phyloP scores from a whole-genome alignment of 2,113 vertebrate species.

The Cettia cetti region DNA sequence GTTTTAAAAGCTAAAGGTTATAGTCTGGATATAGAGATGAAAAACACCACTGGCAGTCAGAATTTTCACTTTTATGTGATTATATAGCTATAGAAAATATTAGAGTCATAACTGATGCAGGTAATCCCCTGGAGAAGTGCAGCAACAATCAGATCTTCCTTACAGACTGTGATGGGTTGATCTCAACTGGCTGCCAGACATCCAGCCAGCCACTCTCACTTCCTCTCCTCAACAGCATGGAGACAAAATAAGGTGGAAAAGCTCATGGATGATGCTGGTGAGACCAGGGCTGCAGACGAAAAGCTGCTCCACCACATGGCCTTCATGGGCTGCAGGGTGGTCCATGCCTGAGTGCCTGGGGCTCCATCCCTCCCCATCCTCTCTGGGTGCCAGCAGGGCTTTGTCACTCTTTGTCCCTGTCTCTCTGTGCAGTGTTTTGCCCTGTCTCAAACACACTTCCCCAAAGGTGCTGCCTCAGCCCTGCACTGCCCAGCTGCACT shows the following conservation, averaged over 20 bases:
- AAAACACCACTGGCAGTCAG: background rate
- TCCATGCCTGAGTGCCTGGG: background rate
- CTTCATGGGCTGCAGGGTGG: background rate
- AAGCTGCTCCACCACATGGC: accelerated
- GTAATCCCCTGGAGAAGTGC: background rate
- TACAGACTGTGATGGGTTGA: background rate
- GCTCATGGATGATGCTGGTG: accelerated
- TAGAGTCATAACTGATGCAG: background rate
- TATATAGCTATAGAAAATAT: background rate
- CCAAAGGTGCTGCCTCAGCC: background rate
- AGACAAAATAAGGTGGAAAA: background rate
- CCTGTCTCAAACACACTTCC: background rate
- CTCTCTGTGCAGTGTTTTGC: background rate
- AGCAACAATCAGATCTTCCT: background rate
- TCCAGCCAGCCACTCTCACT: background rate
- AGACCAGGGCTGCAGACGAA: background rate
- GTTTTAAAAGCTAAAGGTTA: background rate
- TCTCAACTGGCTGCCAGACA: background rate
- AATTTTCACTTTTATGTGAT: background rate
- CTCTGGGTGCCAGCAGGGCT: background rate
- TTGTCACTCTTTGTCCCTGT: accelerated
- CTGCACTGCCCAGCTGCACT: accelerated
- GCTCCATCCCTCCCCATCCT: background rate
- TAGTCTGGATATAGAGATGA: background rate
- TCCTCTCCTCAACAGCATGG: background rate